Base-by-base conservation (phyloP, 2,797 vertebrate species). In the Tragelaphus oryx region DNA sequence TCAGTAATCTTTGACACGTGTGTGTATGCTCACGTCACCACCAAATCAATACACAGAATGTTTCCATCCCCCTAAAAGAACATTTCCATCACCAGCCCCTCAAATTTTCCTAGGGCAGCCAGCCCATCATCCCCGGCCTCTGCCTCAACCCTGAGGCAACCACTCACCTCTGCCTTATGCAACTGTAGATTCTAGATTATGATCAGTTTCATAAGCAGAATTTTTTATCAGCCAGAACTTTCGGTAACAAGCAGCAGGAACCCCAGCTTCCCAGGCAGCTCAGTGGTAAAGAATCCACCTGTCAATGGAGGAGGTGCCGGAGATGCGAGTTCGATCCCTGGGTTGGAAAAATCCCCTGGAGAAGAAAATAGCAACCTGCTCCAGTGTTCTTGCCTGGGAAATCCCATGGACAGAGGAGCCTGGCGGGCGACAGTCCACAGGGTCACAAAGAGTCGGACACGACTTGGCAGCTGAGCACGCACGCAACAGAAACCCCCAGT, bases 151-250 rank as follows among this genome's bases (percentile, higher is more conserved):
- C 83, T 8, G n/a, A 11, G 7, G 20, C 4, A 7, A 22, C 80
- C 62, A 0, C 20, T 6, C 44, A 6, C 0, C 20, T 74, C 74
- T 9, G 78, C 78, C 62, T 30, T 6, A 3, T 3, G 28, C 5
- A 11, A 1, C 20, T 44, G 1, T 3, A 3, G 1, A 24, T 20
- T 48, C 6, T 3, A 44, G 22, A 55, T 33, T 16, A 22, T 0
- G 11, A 41, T 7, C 4, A 0, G 28, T 14, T 50, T 75, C 37
- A 33, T 1, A 0, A 26, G 7, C 54, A 50, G 30, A 20, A 5
- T 1, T 54, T 14, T 6, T 6, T 1, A 4, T 17, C 41, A 30
- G 50, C 20, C 76, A 44, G 52, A 22, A 50, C 22, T 57, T 44
- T 10, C 1, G 1, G 54, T 17, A 55, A 16, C 33, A 54, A 87